Conservation (phyloP, 1,140 invertebrate species). For the Aphelinus atriplicis region DNA sequence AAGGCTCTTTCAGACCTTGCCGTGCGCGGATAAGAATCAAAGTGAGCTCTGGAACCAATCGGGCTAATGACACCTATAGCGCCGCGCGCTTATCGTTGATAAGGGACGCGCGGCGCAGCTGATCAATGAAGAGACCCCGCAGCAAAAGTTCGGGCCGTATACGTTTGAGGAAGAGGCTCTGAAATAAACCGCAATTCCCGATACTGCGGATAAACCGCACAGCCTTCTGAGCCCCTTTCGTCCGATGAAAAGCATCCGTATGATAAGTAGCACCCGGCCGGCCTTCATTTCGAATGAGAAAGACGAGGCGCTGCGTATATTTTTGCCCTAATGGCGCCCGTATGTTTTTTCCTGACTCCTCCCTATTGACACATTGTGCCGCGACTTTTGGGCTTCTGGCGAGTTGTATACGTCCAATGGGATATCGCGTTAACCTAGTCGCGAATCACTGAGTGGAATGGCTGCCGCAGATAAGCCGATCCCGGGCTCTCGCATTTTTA, state of each 20-base stretch:
- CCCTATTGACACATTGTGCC: too few species aligned
- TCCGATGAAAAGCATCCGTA: slow-evolving; percentile 25
- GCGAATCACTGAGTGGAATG: too few species aligned
- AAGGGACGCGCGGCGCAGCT: not conserved
- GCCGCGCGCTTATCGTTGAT: slow-evolving; percentile 28
- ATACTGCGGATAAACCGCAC: not conserved
- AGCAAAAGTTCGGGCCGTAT: slow-evolving; percentile 26
- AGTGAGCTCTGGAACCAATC: slow-evolving; percentile 35
- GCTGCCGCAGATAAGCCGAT: too few species aligned
- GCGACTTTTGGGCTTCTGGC: too few species aligned
- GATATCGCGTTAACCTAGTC: too few species aligned
- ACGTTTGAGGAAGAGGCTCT: slow-evolving; percentile 25
- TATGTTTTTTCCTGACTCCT: too few species aligned
- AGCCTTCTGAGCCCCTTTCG: slow-evolving; percentile 1
- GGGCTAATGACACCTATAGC: slow-evolving; percentile 41
- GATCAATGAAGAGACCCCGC: slow-evolving; percentile 14
- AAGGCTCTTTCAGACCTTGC: not conserved
- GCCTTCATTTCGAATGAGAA: slow-evolving; percentile 24
- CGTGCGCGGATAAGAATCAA: slow-evolving; percentile 33
- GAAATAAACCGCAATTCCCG: slow-evolving; percentile 40
- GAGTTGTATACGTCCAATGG: too few species aligned
- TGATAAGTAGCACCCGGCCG: slow-evolving; percentile 22
- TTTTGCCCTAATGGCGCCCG: too few species aligned
- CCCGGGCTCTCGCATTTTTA: too few species aligned
- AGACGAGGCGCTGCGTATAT: not conserved